These are phyloP conservation scores for Scaptomyza caliginosa DNA, from an alignment of 2,888 invertebrate genomes.

Conservation along the genomic window DNA sequence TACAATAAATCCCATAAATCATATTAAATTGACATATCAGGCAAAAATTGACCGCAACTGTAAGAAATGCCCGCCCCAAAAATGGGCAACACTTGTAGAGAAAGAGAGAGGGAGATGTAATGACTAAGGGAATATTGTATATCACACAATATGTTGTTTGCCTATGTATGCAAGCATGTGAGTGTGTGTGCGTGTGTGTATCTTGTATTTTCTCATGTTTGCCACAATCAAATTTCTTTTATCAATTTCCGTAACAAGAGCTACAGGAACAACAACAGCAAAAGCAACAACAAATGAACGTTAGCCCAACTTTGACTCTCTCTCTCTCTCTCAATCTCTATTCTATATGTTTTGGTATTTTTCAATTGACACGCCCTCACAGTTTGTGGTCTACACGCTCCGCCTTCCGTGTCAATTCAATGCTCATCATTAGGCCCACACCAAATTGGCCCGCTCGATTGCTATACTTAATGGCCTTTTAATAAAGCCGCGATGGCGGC, in stretches of 20 bases:
- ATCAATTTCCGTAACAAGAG: constrained; percentile 71
- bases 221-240: constrained; percentile 70
- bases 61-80: constrained; percentile 20
- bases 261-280: constrained; percentile 21
- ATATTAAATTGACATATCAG: constrained; percentile 78
- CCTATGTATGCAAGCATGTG: constrained; percentile 8
- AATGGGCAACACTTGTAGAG: neutral
- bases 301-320: constrained; percentile 20
- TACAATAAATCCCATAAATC: constrained; percentile 78
- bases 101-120: neutral
- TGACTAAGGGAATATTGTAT: constrained; percentile 16
- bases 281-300: constrained; percentile 49
- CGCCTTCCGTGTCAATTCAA: neutral
- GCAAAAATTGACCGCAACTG: constrained; percentile 73
- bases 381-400: constrained; percentile 31
- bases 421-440: constrained; percentile 31
- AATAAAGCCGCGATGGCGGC: constrained; percentile 33
- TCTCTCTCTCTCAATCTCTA: neutral
- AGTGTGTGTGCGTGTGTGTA: constrained; percentile 19
- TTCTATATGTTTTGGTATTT: neutral
- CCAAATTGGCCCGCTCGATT: constrained; percentile 39
- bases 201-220: constrained; percentile 14
- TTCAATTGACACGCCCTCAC: constrained; percentile 43
- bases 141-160: constrained; percentile 36
- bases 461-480: constrained; percentile 40